These are phyloP conservation scores for Chrysoperla carnea DNA, from an alignment of 1,140 invertebrate genomes.

Conservation along the genomic window DNA sequence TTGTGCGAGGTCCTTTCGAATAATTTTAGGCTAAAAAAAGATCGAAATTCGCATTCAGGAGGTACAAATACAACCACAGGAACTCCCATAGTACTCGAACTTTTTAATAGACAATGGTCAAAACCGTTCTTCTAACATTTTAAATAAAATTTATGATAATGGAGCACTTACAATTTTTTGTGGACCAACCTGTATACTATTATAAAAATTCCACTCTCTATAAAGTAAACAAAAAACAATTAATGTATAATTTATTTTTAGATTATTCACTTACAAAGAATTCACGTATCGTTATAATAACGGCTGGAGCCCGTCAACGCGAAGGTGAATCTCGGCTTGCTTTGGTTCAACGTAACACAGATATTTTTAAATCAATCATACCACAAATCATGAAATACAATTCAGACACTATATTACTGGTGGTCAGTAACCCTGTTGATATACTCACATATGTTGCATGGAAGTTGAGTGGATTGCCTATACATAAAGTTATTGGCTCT, in stretches of 20 bases:
- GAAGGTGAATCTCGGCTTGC: slow-evolving; percentile 33
- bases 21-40: no score
- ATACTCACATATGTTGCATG: slow-evolving; percentile 44
- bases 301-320: slow-evolving; percentile 32
- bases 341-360: slow-evolving; percentile 34
- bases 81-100: no score
- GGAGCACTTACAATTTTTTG: no score
- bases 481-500: slow-evolving; percentile 37
- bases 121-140: no score
- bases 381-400: slow-evolving; percentile 33
- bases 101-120: no score
- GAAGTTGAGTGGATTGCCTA: slow-evolving; percentile 43
- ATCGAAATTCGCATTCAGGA: no score
- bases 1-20: no score
- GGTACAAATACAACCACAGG: no score
- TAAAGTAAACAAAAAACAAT: background rate
- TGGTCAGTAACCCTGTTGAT: slow-evolving; percentile 47
- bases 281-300: slow-evolving; percentile 38
- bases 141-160: no score
- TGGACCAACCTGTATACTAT: no score
- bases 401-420: slow-evolving; percentile 35
- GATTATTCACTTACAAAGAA: slow-evolving; percentile 9
- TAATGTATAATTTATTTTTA: no score
- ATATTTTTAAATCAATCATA: slow-evolving; percentile 39
- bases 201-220: background rate